Percentiles rank a stretch among this genome's conserved stretches.
phyloP scores from a whole-genome alignment of 2,113 vertebrate genomes.

The Cyanoramphus novaezelandiae region DNA sequence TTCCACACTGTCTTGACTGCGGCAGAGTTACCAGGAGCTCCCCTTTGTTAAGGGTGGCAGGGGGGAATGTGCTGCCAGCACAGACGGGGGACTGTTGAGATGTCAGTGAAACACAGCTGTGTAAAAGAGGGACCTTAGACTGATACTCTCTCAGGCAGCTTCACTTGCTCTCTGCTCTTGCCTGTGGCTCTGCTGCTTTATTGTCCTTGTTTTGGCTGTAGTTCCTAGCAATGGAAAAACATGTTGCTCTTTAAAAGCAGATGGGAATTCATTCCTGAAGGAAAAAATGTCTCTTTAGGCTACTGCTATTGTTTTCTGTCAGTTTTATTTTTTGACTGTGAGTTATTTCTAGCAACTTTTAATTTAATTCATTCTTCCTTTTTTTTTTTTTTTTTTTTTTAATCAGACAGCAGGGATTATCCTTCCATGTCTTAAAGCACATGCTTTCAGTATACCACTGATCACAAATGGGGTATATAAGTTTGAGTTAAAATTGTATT shows the following conservation, averaged over 20 bases:
- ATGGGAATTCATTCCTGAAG: conserved; percentile 64
- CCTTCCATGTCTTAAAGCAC: not conserved
- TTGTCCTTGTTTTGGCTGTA: conserved; percentile 51
- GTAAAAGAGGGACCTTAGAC: not conserved
- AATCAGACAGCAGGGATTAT: not conserved
- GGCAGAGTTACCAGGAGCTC: not conserved
- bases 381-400: not conserved
- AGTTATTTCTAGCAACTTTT: conserved; percentile 67
- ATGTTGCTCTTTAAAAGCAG: conserved; percentile 69
- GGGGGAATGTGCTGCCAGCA: not conserved
- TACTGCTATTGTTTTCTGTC: conserved; percentile 64
- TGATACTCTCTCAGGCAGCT: not conserved
- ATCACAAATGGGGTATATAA: not conserved
- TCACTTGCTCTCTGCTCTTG: not conserved
- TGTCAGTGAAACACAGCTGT: not conserved
- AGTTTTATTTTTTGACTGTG: conserved; percentile 66
- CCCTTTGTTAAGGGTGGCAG: not conserved
- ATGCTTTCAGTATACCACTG: not conserved
- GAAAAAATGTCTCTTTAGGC: conserved; percentile 63
- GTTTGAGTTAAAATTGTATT: not conserved
- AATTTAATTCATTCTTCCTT: not conserved
- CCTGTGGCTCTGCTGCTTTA: conserved; percentile 11
- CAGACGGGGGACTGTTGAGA: not conserved
- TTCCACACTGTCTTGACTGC: not conserved
- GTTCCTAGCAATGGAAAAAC: conserved; percentile 60